These are phyloP conservation scores for Prunella himalayana DNA, from an alignment of 2,113 vertebrate genomes.

Conservation along the genomic window DNA sequence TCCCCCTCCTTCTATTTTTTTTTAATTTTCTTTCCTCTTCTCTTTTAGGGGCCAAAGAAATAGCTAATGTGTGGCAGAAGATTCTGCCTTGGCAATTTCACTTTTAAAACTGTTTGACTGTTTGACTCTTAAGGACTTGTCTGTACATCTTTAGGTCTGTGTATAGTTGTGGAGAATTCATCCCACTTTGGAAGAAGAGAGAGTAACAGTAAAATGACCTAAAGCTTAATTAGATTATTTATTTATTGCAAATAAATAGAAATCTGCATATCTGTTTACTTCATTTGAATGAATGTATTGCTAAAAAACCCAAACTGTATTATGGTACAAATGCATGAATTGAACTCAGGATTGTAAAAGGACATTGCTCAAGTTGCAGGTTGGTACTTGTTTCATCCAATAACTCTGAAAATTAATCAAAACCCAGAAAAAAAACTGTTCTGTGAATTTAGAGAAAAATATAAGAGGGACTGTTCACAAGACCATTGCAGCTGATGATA, in stretches of 20 bases:
- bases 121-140: background rate
- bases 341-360: background rate
- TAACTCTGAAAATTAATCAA: background rate
- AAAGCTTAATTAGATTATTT: background rate
- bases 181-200: background rate
- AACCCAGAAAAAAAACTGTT: background rate
- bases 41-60: background rate
- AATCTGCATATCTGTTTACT: background rate
- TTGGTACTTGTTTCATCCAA: background rate
- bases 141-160: background rate
- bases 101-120: background rate
- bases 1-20: fast-evolving
- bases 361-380: background rate
- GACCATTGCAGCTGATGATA: background rate
- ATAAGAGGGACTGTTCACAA: background rate
- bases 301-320: background rate
- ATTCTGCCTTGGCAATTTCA: background rate
- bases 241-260: background rate
- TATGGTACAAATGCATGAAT: background rate
- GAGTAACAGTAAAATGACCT: background rate
- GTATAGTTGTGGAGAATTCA: background rate
- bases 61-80: background rate
- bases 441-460: background rate
- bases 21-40: background rate
- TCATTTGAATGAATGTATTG: background rate